These are phyloP conservation scores for Anthonomus grandis DNA, from an alignment of 1,140 invertebrate species.

Conservation along the genomic window DNA sequence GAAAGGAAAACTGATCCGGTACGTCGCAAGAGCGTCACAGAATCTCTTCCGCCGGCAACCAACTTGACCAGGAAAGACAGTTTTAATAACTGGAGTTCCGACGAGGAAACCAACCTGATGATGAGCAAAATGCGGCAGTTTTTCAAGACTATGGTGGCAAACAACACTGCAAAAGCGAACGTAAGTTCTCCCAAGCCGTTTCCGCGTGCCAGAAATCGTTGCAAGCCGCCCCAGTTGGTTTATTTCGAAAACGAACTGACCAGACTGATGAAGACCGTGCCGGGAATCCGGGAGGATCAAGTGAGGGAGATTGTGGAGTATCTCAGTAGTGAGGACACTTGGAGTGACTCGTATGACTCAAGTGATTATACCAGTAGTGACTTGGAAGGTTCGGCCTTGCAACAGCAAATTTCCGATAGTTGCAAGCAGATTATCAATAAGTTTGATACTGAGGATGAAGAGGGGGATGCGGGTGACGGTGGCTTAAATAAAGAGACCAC, in stretches of 20 bases:
- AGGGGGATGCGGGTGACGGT: slow-evolving; percentile 57
- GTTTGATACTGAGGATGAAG: slow-evolving; percentile 61
- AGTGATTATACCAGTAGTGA: slow-evolving; percentile 88
- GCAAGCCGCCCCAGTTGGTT: slow-evolving; percentile 78
- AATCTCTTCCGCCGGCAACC: slow-evolving; percentile 50
- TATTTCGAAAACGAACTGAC: slow-evolving; percentile 88
- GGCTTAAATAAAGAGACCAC: slow-evolving; percentile 69
- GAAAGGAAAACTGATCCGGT: slow-evolving; percentile 29
- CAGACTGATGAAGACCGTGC: slow-evolving; percentile 87
- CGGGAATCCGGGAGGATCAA: slow-evolving; percentile 84
- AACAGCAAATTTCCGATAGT: slow-evolving; percentile 82
- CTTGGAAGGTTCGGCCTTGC: slow-evolving; percentile 73
- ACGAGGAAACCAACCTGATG: slow-evolving; percentile 91
- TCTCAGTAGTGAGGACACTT: slow-evolving; percentile 85
- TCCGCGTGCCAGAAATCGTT: slow-evolving; percentile 54
- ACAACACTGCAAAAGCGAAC: slow-evolving; percentile 51
- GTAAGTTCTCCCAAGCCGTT: slow-evolving; percentile 48
- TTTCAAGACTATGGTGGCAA: slow-evolving; percentile 82
- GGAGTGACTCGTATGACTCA: slow-evolving; percentile 88
- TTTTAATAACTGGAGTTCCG: slow-evolving; percentile 90
- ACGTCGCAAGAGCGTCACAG: slow-evolving; percentile 44
- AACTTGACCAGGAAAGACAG: slow-evolving; percentile 77
- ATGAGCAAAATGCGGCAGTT: slow-evolving; percentile 92
- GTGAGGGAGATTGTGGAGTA: slow-evolving; percentile 89
- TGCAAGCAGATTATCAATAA: slow-evolving; percentile 85